Percentiles rank a stretch among this genome's conserved stretches.
Evolutionary conservation across 2,797 vertebrate species (phyloP).

Genomic region (Poeciliopsis infans): DNA sequence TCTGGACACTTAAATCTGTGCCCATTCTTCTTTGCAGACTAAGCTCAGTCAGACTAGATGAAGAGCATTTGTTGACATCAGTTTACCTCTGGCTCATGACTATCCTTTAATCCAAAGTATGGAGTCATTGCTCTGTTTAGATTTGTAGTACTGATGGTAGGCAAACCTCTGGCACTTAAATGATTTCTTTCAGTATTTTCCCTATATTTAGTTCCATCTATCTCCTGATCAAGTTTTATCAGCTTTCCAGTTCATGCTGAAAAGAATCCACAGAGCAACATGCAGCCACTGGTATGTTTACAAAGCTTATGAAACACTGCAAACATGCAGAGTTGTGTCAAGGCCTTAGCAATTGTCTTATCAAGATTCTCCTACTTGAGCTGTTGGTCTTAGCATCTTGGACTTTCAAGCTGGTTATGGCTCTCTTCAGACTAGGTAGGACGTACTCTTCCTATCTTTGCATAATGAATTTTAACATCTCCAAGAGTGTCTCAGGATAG

Average conservation of each 20-base stretch:
- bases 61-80: neutral
- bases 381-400: neutral
- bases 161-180: neutral
- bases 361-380: neutral
- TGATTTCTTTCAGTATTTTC: neutral
- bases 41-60: neutral
- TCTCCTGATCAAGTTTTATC: neutral
- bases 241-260: neutral
- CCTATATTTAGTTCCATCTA: neutral
- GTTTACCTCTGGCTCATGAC: neutral
- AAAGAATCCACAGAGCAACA: neutral
- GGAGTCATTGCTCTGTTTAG: neutral
- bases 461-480: neutral
- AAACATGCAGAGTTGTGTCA: neutral
- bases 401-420: neutral
- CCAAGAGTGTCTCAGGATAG: neutral
- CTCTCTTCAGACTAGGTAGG: neutral
- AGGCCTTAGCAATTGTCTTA: neutral
- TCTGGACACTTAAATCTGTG: neutral
- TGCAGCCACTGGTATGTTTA: too few species aligned
- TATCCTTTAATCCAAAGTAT: neutral
- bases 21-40: neutral
- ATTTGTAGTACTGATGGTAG: neutral
- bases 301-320: neutral
- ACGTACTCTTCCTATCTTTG: neutral